A percentile compares a stretch with the other conserved stretches of the same genome.
These are phyloP conservation scores for Cephalopholis sonnerati DNA, from an alignment of 2,113 vertebrate species.

Conservation along the genomic window DNA sequence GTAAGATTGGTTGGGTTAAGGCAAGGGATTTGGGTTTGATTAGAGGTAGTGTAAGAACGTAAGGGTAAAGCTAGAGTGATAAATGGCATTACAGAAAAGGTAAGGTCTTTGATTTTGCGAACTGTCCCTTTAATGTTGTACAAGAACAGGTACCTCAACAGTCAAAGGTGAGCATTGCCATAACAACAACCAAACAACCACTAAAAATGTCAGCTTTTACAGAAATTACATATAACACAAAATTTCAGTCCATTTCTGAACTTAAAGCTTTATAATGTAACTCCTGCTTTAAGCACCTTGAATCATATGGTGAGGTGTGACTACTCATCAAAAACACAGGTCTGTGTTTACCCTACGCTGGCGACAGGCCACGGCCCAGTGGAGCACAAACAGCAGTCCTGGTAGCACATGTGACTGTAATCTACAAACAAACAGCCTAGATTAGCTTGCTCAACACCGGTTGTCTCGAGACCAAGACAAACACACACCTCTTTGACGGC, in stretches of 20 bases:
- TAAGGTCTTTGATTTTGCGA: too few relatives aligned
- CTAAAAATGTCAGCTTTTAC: not conserved
- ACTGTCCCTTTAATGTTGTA: not conserved
- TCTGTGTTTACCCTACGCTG: not conserved
- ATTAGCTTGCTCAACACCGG: not conserved
- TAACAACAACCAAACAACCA: not conserved
- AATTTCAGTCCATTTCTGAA: not conserved
- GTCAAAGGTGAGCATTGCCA: not conserved
- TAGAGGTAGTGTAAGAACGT: too few relatives aligned
- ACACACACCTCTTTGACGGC: constrained; percentile 4
- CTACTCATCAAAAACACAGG: not conserved
- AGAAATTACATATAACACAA: not conserved
- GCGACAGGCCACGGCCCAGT: not conserved
- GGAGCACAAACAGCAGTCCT: constrained; percentile 4
- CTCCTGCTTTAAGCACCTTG: not conserved
- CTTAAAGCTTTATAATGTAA: not conserved
- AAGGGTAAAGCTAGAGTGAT: too few relatives aligned
- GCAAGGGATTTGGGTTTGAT: too few relatives aligned
- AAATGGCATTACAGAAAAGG: too few relatives aligned
- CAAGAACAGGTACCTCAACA: not conserved
- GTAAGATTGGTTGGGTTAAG: too few relatives aligned
- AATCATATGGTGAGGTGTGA: not conserved
- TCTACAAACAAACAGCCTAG: constrained; percentile 29
- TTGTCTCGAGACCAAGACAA: not conserved
- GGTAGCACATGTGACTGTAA: constrained; percentile 31